Base-by-base conservation (phyloP, 2,113 vertebrate species). In the Etheostoma spectabile region DNA sequence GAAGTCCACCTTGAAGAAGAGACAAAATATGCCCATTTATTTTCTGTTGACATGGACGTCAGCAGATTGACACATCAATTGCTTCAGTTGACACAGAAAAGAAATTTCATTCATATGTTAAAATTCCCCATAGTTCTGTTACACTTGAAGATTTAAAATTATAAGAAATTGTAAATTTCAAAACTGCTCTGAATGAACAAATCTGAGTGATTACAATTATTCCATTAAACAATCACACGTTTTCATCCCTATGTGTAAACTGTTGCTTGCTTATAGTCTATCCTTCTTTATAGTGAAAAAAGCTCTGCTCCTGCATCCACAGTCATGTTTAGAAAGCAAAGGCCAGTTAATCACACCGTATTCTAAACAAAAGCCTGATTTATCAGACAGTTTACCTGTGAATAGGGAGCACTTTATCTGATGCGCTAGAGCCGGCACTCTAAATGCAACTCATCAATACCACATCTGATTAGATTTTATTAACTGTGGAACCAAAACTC, bases 1-100 rank as follows among this genome's bases (percentile, higher is more conserved):
- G 90, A 98, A 99, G 88, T 99, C 98, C 64, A 99, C 97, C 83
- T 98, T 10, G 1, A 72, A 21, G 19, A 19, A 27, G 71, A 46
- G 15, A 52, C 30, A 53, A 55, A 55, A 63, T 18, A 67, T 38
- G 21, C 14, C 15, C 42, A 2, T 12, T 18, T 53, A n/a, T 33
- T 38, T 22, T 19, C 3, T 38, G 2, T 48, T 48, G 2, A 24
- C 12, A 48, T 65, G 2, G 10, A 51, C 1, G 8, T 49, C 10
- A 38, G 13, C 2, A 2, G 63, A 27, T 11, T 48, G 63, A 48
- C 7, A 6, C 15, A 30, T 24, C 7, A 27, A 48, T 12, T 27
- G 21, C 38, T 13, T 46, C 62, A 46, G 27, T 10, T 48, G 22
- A 21, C 12, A 65, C 2, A 45, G n/a, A 0, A 65, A 38, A 16